phyloP scores from a whole-genome alignment of 1,140 invertebrate genomes.

The Eupristina koningsbergeri region DNA sequence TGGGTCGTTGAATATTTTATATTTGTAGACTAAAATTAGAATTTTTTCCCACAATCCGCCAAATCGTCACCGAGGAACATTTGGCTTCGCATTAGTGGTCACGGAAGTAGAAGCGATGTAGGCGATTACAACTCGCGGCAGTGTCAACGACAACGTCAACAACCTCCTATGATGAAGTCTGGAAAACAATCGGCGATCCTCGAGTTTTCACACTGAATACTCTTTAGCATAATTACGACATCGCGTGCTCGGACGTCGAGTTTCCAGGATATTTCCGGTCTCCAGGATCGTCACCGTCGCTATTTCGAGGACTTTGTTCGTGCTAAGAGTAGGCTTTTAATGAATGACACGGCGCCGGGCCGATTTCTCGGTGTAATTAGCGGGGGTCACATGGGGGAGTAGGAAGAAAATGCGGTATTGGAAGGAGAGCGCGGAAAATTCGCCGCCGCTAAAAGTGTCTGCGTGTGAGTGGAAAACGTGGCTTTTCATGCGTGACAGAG shows the following conservation, averaged over 20 bases:
- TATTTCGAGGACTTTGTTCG: not conserved
- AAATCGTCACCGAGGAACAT: too few relatives aligned
- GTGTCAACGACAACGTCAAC: not conserved
- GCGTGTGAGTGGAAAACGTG: not conserved
- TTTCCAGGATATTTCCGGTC: not conserved
- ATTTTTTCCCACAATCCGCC: too few relatives aligned
- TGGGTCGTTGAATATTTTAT: too few relatives aligned
- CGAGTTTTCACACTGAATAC: too few relatives aligned
- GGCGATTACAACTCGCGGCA: not conserved
- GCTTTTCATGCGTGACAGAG: not conserved
- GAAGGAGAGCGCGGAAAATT: not conserved
- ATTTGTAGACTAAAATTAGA: too few relatives aligned
- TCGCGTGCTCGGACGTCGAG: not conserved
- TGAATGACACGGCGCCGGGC: not conserved
- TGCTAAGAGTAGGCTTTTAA: not conserved
- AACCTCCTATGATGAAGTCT: not conserved
- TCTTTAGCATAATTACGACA: not conserved
- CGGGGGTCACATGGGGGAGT: not conserved
- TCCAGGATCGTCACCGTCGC: not conserved
- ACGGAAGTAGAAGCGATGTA: not conserved
- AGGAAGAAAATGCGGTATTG: not conserved
- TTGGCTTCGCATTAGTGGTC: not conserved
- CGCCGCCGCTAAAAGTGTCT: too few relatives aligned
- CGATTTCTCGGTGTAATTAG: not conserved
- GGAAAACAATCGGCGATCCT: not conserved